Percentiles rank a stretch among this genome's conserved stretches.
Evolutionary conservation across 2,113 vertebrate species (phyloP).

Genomic region (Perognathus longimembris): DNA sequence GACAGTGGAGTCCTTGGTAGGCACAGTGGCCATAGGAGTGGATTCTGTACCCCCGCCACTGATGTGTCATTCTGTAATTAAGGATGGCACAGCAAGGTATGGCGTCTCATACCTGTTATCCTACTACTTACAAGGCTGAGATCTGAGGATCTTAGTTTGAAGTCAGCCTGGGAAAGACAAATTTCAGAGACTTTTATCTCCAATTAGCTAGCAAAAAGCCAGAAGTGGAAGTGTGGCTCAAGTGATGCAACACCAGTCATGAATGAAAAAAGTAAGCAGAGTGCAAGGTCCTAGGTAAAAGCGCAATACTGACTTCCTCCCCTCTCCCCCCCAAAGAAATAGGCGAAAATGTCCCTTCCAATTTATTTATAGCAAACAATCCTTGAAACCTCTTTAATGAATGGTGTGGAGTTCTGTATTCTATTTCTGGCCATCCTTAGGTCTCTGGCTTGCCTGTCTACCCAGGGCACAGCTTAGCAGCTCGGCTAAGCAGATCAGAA

Average conservation of each 20-base stretch:
- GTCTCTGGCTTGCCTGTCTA: neutral
- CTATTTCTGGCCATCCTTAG: neutral
- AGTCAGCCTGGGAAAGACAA: too few species aligned
- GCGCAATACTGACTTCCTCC: too few species aligned
- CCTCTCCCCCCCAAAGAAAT: neutral
- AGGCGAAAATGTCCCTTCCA: neutral
- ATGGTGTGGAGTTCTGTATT: neutral
- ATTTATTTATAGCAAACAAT: neutral
- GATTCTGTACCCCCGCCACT: neutral
- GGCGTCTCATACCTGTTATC: too few species aligned
- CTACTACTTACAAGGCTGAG: too few species aligned
- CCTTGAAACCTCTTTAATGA: neutral
- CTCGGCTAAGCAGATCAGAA: neutral
- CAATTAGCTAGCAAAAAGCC: too few species aligned
- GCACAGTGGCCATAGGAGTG: fast-evolving
- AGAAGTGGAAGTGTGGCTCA: too few species aligned
- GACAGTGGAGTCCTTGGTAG: neutral
- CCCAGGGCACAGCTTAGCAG: neutral
- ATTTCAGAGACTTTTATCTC: too few species aligned
- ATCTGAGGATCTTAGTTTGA: too few species aligned
- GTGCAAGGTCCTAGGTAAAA: too few species aligned
- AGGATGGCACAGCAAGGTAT: neutral
- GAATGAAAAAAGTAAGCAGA: too few species aligned
- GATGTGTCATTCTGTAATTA: neutral
- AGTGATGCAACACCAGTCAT: too few species aligned